Base-by-base conservation (phyloP, 2,113 vertebrate genomes). In the Pontoporia blainvillei region DNA sequence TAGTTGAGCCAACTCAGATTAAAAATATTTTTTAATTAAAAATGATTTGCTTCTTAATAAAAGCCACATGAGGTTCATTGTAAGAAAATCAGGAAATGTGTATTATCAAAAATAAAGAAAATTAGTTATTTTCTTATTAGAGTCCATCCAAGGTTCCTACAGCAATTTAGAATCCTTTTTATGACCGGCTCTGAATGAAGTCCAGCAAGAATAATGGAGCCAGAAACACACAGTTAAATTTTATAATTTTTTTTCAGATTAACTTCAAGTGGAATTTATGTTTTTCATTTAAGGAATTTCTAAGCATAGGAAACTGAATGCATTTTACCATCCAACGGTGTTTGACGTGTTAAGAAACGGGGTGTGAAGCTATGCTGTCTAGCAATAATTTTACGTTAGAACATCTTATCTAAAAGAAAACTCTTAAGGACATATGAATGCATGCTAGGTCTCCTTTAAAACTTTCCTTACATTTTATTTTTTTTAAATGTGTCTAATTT, bases 341-440 rank as follows among this genome's bases (percentile, higher is more conserved):
- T 79, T 11, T 86, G 66, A 96, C 20, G 96, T 1, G 82, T 36
- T 67, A 96, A 62, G 71, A 97, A 96, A 39, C 61, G 39, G 39
- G 49, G 44, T 93, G 21, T 27, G 44, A 96, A 87, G 36, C 54
- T 93, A 81, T 62, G 62, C 36, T 66, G 39, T 15, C 64, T 71
- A 97, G 94, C 44, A 96, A 2, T 57, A 93, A 18, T 76, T 96
- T 93, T 86, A 92, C 52, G 41, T 29, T 10, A 44, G 46, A 92
- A 23, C 82, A 93, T 90, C 95, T 91, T 61, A 95, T 78, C 52
- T n/a, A 21, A 36, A 59, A 96, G 69, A 91, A 86, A 76, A 85
- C 76, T 95, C 96, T 89, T 86, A 83, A 83, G 34, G 73, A 44
- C 46, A 10, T n/a, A 57, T 46, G 57, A 94, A 96, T 29, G 1